Evolutionary conservation across 2,888 invertebrate genomes (phyloP).

Genomic region (Chironomus tentans): DNA sequence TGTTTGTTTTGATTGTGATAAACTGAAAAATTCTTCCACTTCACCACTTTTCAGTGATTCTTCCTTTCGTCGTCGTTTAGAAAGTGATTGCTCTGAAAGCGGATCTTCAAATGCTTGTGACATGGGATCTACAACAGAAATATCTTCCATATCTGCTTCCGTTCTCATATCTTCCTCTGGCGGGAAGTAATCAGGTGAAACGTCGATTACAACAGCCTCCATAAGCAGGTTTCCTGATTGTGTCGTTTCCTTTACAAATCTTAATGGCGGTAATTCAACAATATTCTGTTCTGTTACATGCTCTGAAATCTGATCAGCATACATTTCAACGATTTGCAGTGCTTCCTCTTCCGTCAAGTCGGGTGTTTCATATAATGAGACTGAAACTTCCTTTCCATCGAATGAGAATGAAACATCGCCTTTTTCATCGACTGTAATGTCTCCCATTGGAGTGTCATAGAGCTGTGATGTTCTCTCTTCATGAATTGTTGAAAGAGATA

Average conservation of each 20-base stretch:
- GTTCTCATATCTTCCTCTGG: slow-evolving; percentile 74
- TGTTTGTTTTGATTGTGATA: slow-evolving; percentile 47
- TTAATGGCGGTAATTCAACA: slow-evolving; percentile 74
- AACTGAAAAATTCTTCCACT: slow-evolving; percentile 56
- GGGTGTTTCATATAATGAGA: slow-evolving; percentile 84
- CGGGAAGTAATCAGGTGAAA: slow-evolving; percentile 73
- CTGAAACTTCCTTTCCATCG: slow-evolving; percentile 84
- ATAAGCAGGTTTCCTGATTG: slow-evolving; percentile 78
- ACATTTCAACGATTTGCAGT: slow-evolving; percentile 86
- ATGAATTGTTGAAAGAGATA: slow-evolving; percentile 83
- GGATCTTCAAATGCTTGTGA: slow-evolving; percentile 47
- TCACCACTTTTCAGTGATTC: slow-evolving; percentile 52
- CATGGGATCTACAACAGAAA: slow-evolving; percentile 61
- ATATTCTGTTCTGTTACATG: slow-evolving; percentile 77
- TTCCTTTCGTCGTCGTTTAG: slow-evolving; percentile 48
- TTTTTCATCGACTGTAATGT: slow-evolving; percentile 67
- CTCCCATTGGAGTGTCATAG: slow-evolving; percentile 73
- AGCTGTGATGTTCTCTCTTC: slow-evolving; percentile 84
- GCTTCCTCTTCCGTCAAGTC: slow-evolving; percentile 89
- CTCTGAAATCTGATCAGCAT: slow-evolving; percentile 84
- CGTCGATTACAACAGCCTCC: slow-evolving; percentile 87
- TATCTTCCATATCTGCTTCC: slow-evolving; percentile 78
- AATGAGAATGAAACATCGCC: slow-evolving; percentile 85
- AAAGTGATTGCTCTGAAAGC: slow-evolving; percentile 48
- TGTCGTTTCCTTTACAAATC: slow-evolving; percentile 83